phyloP scores from a whole-genome alignment of 2,888 invertebrate genomes.

The Flexamia atlantica region DNA sequence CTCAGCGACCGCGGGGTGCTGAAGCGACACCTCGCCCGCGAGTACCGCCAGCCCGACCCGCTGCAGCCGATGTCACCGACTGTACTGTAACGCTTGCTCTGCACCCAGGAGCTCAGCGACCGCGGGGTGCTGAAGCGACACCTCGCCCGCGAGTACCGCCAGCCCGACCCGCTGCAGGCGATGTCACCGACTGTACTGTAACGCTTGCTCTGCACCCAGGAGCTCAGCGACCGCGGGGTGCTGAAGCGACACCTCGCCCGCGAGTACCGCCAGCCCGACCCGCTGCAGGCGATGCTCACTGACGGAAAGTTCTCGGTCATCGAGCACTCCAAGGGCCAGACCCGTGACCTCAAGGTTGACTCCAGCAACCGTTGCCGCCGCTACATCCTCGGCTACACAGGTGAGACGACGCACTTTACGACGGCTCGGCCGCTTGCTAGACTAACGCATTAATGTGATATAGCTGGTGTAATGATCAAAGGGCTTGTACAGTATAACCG shows the following conservation, averaged over 20 bases:
- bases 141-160: slow-evolving; percentile 62
- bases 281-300: slow-evolving; percentile 65
- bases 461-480: no score
- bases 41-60: slow-evolving; percentile 65
- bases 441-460: no score
- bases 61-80: slow-evolving; percentile 64
- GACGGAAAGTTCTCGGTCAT: slow-evolving; percentile 64
- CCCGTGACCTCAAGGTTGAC: slow-evolving; percentile 73
- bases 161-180: slow-evolving; percentile 65
- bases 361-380: slow-evolving; percentile 74
- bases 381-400: slow-evolving; percentile 85
- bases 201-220: slow-evolving; percentile 71
- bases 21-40: slow-evolving; percentile 73
- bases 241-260: slow-evolving; percentile 73
- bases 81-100: background rate
- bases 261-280: slow-evolving; percentile 65
- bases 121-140: slow-evolving; percentile 75
- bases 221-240: slow-evolving; percentile 75
- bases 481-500: no score
- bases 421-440: no score
- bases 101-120: slow-evolving; percentile 74
- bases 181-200: slow-evolving; percentile 27
- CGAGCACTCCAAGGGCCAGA: slow-evolving; percentile 73
- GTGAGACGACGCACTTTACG: slow-evolving; percentile 71
- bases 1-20: slow-evolving; percentile 74